Evolutionary conservation across 2,797 vertebrate species (phyloP).

Genomic region (Remorina albescens): DNA sequence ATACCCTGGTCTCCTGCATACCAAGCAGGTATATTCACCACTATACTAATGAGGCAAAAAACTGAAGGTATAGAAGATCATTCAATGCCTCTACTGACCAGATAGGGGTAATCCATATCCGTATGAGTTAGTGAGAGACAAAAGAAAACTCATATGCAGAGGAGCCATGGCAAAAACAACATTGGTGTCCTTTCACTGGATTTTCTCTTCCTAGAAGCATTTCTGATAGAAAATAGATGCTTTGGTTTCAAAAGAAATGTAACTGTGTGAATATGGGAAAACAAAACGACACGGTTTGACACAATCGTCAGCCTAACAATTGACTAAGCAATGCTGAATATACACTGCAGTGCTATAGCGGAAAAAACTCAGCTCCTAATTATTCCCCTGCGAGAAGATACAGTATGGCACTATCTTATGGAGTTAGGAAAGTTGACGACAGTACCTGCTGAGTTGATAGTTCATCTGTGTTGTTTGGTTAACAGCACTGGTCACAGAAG

Average conservation of each 20-base stretch:
- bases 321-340: constrained; percentile 14
- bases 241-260: not conserved
- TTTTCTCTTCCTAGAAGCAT: not conserved
- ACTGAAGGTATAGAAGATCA: too few species aligned
- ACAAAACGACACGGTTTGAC: not conserved
- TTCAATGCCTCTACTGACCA: too few species aligned
- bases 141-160: not conserved
- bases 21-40: too few species aligned
- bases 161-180: not conserved
- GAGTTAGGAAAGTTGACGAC: not conserved
- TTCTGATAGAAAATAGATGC: not conserved
- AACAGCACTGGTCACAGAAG: constrained; percentile 23
- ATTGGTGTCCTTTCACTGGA: not conserved
- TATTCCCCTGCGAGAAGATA: constrained; percentile 8
- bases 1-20: too few species aligned
- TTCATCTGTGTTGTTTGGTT: constrained; percentile 29
- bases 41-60: too few species aligned
- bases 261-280: not conserved
- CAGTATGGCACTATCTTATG: not conserved
- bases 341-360: constrained; percentile 4
- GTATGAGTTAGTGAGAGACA: not conserved
- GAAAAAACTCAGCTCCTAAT: constrained; percentile 23
- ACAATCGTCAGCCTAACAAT: constrained; percentile 27
- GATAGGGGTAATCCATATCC: too few species aligned
- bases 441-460: constrained; percentile 61